Base-by-base conservation (phyloP, 2,888 invertebrate genomes). In the Eilema caniola region DNA sequence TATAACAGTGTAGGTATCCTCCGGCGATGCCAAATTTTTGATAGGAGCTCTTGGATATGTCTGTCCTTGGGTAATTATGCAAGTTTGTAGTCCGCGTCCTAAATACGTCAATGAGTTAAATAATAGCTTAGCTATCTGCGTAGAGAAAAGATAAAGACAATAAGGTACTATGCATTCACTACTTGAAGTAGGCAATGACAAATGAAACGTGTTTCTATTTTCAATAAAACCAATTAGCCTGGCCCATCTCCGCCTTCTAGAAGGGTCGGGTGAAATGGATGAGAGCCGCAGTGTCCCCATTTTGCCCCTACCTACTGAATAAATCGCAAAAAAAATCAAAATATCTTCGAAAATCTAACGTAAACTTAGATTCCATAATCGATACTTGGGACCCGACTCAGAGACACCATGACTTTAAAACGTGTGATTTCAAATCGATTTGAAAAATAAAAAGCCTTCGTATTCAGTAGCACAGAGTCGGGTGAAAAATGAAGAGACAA, bases 1-100 rank as follows among this genome's bases (percentile, higher is more conserved):
- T 73, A 75, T 72, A 82, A 75, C 71, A 75, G 74, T 75, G 62
- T 77, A n/a, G n/a, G n/a, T n/a, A 66, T 70, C 71, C 71, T 61
- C 53, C 62, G 31, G 71, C 66, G 53, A 60, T 71, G 25, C 62
- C 70, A 68, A 64, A 61, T 69, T 70, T 61, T 80, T 78, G 53
- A 37, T 47, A 68, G 62, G 25, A 41, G 61, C 31, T 59, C 53
- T 62, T 41, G 41, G 31, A 62, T 37, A 69, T 68, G 59, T 16
- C 24, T 57, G 65, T 66, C 65, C 61, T 71, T 71, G 62, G 37
- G 71, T 33, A 68, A 68, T 71, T 62, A 57, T 56, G 24, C 12
- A 56, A 56, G 61, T 60, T 31, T 20, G 53, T 53, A 53, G 53
- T n/a, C n/a, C 68, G 47, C 60, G 69, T 24, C 69, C 72, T 63